Conservation (phyloP, 2,888 invertebrate genomes). For the Euproctis similis region DNA sequence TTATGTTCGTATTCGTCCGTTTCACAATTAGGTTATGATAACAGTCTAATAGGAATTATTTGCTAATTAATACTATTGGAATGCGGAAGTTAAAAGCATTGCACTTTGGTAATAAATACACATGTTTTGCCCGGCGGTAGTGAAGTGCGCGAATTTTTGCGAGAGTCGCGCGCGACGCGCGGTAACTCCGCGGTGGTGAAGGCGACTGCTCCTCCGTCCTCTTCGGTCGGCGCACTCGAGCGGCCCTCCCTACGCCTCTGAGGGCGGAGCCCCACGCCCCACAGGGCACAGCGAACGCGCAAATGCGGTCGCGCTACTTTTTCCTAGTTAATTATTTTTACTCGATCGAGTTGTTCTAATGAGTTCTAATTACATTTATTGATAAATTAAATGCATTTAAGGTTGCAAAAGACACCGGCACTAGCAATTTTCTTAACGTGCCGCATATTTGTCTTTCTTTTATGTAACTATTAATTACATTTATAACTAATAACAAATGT, state of each 20-base stretch:
- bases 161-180: slow-evolving; percentile 53
- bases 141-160: slow-evolving; percentile 34
- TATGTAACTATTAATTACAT: slow-evolving; percentile 9
- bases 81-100: slow-evolving; percentile 10
- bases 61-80: no score
- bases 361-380: slow-evolving; percentile 63
- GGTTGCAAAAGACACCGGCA: slow-evolving; percentile 20
- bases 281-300: slow-evolving; percentile 18
- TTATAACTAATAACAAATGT: slow-evolving; percentile 15
- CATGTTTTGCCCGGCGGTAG: slow-evolving; percentile 19
- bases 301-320: slow-evolving; percentile 38
- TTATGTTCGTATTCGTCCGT: no score
- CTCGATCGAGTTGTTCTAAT: slow-evolving; percentile 59
- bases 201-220: slow-evolving; percentile 67
- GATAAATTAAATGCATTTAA: slow-evolving; percentile 33
- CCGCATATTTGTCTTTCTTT: slow-evolving; percentile 5
- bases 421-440: slow-evolving; percentile 28
- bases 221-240: slow-evolving; percentile 40
- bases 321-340: slow-evolving; percentile 48
- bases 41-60: slow-evolving; percentile 22
- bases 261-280: slow-evolving; percentile 51
- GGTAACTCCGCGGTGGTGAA: slow-evolving; percentile 52
- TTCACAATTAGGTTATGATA: slow-evolving; percentile 1
- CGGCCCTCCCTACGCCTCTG: slow-evolving; percentile 65
- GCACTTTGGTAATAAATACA: slow-evolving; percentile 12